Evolutionary conservation across 2,113 vertebrate species (phyloP), one percentile per base, ranked within the genome.

Genomic region (Toxotes jaculatrix): DNA sequence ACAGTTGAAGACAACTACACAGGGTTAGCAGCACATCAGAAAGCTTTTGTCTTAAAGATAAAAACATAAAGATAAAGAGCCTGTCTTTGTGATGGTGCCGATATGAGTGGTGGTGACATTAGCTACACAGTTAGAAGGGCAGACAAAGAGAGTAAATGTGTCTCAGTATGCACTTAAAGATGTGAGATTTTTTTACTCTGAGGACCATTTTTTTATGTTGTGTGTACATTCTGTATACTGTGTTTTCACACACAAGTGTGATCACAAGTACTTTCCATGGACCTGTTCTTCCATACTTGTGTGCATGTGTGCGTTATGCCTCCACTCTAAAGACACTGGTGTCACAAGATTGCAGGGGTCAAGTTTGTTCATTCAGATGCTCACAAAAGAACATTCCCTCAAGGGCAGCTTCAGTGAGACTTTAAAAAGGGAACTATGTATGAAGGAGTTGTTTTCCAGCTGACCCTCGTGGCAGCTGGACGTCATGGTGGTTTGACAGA

Each of bases 11-110:
- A 55, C 19, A 79, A 60, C 77, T 72, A 62, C 70, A 68, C 12
- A 74, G 53, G 77, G 78, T 86, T 83, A 84, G 77, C 69, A 19
- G 68, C 79, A 66, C 77, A 82, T 86, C 83, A 84, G 68, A 73
- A 63, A 59, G 68, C 82, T 91, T 92, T 91, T 87, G 83, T 90
- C 80, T 83, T 74, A 2, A 62, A 90, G 87, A 90, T 92, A 67
- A 92, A 91, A 83, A 74, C 57, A 45, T 16, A 32, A 72, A 77
- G 77, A 80, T 27, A 13, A 84, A 80, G 53, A 81, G 73, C 61
- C 3, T 86, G 79, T 89, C 83, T 84, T 9, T 73, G 71, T 63
- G 74, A 77, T 84, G 77, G 51, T 76, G 77, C 32, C 79, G 70
- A 79, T 75, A 47, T 76, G 79, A 75, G 56, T 27, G 61, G 51